Evolutionary conservation across 53 echinoderm and acorn worm species (phyloP), one percentile per base, ranked within the genome.

Genomic region (Paracentrotus lividus): DNA sequence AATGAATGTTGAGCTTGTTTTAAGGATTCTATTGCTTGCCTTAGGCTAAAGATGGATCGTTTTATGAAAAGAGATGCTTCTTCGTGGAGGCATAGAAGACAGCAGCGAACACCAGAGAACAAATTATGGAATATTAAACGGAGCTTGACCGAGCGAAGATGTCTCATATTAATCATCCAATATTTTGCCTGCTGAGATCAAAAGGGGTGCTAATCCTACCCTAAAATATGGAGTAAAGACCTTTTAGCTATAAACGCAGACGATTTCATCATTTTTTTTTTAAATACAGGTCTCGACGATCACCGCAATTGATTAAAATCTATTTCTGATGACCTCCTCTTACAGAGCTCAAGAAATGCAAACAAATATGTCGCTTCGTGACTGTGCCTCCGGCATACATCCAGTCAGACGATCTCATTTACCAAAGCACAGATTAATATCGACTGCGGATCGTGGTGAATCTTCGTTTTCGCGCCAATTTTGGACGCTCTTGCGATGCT

Each of bases 371-470:
- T 72, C 72, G 72, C 72, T 72, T 72, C 72, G 72, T 72, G 72
- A 72, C 72, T 72, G 72, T 72, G 72, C 72, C 27, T n/a, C 40
- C 38, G 72, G 72, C 72, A 72, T 72, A 72, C 72, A 72, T 72
- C 21, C 72, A 15, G 36, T 72, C 72, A 72, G 72, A 72, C 72
- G 72, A 72, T 72, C 72, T 72, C 72, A 72, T 72, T 72, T 72
- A 72, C 72, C 72, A 85, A 52, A 85, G 85, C 47, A 85, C 49
- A 52, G 85, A 49, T 85, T 49, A 52, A 85, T 85, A 49, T 85
- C 85, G 85, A 85, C 31, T 85, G 27, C 49, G 24, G 85, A 85
- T 85, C 85, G 85, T 85, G 85, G 85, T 85, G 85, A 85, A 85
- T 49, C 85, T 47, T 85, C 85, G 49, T 32, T 52, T 52, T 85